Evolutionary conservation across 2,113 vertebrate genomes (phyloP), one percentile per base, ranked within the genome.

Genomic region (Anseranas semipalmata): DNA sequence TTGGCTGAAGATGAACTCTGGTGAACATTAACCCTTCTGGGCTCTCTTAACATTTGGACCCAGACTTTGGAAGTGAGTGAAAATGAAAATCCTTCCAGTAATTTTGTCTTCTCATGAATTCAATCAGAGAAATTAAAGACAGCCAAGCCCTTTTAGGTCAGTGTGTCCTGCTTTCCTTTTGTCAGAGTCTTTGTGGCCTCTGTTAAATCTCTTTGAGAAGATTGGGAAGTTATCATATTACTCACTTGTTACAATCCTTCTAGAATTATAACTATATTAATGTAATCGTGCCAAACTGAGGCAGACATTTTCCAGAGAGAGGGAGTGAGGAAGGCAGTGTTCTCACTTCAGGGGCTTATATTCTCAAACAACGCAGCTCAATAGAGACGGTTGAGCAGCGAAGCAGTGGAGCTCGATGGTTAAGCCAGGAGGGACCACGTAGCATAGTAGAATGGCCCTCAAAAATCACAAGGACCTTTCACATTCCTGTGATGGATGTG

Each of bases 1-100:
- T 2, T 80, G 77, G 35, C 62, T 77, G 28, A 73, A 89, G 68
- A 73, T 85, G 75, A 90, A 82, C 75, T 95, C 72, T 65, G 27
- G 53, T 91, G 70, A 96, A 79, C 9, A 21, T 95, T 96, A 97
- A 95, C 94, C 70, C 90, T 97, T 95, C 55, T 50, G 35, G 60
- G 60, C 55, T 94, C 58, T 78, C 60, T 82, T 92, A 83, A 89
- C 41, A 67, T 89, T 94, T 91, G 65, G 72, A 85, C 32, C 19
- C 37, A 84, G 67, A 30, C 30, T 82, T 77, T 41, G 32, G 48
- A 79, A 62, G 81, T 81, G 89, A 93, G 93, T 87, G 32, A 80
- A 91, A 91, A 93, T 43, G 24, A 92, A 96, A 89, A 88, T 72
- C 55, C 14, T 89, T 77, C 41, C 27, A 72, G 85, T 84, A 60